Evolutionary conservation across 2,797 vertebrate species (phyloP).

Genomic region (Fistularia commersonii): DNA sequence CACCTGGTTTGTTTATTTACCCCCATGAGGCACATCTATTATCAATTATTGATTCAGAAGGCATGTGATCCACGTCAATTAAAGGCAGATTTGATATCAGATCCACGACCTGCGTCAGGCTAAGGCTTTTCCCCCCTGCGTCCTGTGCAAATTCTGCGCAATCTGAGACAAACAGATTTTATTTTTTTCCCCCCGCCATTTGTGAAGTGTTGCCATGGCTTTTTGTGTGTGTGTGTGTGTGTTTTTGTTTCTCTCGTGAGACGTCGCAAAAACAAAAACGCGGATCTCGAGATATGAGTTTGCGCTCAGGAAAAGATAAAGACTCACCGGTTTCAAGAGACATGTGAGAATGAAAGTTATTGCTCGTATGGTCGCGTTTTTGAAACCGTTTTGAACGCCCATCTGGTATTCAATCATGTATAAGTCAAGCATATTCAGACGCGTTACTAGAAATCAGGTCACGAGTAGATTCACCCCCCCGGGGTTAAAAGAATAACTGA

Average conservation of each 20-base stretch:
- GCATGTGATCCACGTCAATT: constrained; percentile 48
- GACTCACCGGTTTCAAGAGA: no score
- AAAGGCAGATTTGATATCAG: constrained; percentile 57
- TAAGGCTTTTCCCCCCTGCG: constrained; percentile 71
- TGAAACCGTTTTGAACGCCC: constrained; percentile 46
- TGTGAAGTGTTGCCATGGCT: no score
- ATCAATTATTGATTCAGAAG: constrained; percentile 65
- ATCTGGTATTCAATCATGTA: constrained; percentile 12
- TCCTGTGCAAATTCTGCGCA: constrained; percentile 70
- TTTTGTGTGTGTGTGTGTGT: no score
- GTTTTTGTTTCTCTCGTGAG: no score
- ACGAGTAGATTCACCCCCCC: no score
- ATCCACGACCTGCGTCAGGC: constrained; percentile 52
- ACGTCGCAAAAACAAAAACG: no score
- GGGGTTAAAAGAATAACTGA: constrained; percentile 14
- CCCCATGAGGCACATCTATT: constrained; percentile 65
- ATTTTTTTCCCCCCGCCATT: constrained; percentile 38
- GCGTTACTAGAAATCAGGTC: constrained; percentile 28
- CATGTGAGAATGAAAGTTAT: constrained; percentile 37
- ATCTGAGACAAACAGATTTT: no score
- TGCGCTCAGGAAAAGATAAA: no score
- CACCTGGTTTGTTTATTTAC: constrained; percentile 56
- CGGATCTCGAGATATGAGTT: no score
- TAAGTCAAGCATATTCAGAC: constrained; percentile 31
- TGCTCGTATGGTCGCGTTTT: constrained; percentile 42